Base-by-base conservation (phyloP, 30 jellyfish, hydroid and myxozoan genomes). In the Aurelia aurita region DNA sequence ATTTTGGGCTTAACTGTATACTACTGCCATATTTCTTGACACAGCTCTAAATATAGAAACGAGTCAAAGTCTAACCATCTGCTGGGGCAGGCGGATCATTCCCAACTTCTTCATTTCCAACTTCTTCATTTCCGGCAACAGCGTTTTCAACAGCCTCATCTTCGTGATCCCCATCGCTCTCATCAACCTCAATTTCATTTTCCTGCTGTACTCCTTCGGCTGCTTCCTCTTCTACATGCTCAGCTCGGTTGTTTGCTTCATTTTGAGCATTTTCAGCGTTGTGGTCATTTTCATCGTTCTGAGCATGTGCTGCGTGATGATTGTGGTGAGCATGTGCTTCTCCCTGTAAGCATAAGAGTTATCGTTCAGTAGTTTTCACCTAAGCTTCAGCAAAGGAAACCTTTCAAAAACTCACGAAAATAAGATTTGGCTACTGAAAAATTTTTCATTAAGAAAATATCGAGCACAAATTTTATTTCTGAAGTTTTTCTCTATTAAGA, bases 31-130 rank as follows among this genome's bases (percentile, higher is more conserved):
- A n/a, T 31, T 31, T 31, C 5, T 31, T 31, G 2, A 31, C 5
- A 31, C 3, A 5, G 43, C 43, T 31, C 43, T 2, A 31, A 5
- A 31, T 31, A 31, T 31, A 31, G 5, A 31, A 31, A 31, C 43
- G 3, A 6, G 13, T 11, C 39, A 15, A 39, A 4, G 35, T 11
- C 67, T n/a, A 69, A 83, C 86, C 93, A 31, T 83, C 93, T 2
- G 87, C 93, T 0, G 72, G 87, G 57, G 87, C 87, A 19, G 74
- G 82, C 16, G 79, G 49, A 27, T 87, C 91, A 29, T 67, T 39
- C 47, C 70, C 87, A 21, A 70, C 87, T 25, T 87, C 99, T 18
- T 86, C 96, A 23, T 74, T 65, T 20, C 72, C 80, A 21, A 70
- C 87, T 25, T 87, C 99, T 18, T 86, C 96, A 23, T 74, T 65